phyloP scores from a whole-genome alignment of 1,140 invertebrate genomes.

The Mya arenaria region DNA sequence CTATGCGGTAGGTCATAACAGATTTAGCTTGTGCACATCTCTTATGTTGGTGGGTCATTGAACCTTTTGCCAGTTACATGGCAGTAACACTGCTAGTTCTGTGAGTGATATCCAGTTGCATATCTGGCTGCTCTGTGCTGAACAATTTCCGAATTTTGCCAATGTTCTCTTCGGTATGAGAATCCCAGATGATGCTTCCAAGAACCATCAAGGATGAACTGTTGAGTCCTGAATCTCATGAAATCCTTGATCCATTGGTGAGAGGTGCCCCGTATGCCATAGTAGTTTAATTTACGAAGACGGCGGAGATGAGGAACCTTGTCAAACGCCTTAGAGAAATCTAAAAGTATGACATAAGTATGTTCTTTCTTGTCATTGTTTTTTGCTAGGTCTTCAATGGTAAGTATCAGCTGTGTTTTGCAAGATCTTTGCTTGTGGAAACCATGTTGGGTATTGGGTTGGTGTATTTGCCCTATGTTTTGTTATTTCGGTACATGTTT shows the following conservation, averaged over 20 bases:
- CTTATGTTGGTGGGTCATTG: neutral
- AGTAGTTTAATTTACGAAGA: neutral
- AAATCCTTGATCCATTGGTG: neutral
- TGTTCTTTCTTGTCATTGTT: neutral
- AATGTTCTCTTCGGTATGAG: neutral
- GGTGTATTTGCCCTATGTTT: too few species aligned
- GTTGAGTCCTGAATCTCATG: neutral
- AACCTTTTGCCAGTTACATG: neutral
- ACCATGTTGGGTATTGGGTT: too few species aligned
- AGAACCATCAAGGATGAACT: neutral
- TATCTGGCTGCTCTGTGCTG: neutral
- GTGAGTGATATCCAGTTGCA: neutral
- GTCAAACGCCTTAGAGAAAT: slow-evolving; percentile 49
- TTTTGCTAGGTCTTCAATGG: slow-evolving; percentile 18
- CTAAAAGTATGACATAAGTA: slow-evolving; percentile 12
- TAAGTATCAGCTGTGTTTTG: slow-evolving; percentile 18
- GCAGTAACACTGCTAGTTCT: slow-evolving; percentile 10
- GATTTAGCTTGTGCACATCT: neutral
- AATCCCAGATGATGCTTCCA: neutral
- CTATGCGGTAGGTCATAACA: neutral
- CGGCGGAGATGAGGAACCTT: slow-evolving; percentile 13
- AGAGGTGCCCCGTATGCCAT: slow-evolving; percentile 1
- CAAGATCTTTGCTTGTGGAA: slow-evolving; percentile 26
- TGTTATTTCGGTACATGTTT: too few species aligned
- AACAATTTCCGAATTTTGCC: neutral